These are phyloP conservation scores for Phengaris arion DNA, from an alignment of 2,888 invertebrate genomes.

Conservation along the genomic window DNA sequence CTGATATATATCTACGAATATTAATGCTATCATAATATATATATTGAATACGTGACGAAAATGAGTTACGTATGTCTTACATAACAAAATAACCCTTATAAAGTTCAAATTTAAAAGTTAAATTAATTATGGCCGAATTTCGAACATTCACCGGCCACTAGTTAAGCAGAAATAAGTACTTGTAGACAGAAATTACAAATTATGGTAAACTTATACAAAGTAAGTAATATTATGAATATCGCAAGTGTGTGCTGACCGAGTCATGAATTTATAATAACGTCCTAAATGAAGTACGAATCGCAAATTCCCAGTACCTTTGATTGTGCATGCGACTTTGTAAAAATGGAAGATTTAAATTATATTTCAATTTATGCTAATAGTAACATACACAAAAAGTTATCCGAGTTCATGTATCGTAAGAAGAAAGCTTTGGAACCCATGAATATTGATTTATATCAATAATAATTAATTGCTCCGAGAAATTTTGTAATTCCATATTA, in stretches of 20 bases:
- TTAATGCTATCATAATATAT: too few species aligned
- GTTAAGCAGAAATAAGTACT: too few species aligned
- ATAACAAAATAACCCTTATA: too few species aligned
- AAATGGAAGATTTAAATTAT: neutral
- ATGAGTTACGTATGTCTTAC: too few species aligned
- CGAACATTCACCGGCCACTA: too few species aligned
- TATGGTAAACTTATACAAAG: too few species aligned
- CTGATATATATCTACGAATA: too few species aligned
- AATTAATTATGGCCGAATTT: too few species aligned
- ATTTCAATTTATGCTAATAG: too few species aligned
- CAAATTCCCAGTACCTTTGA: neutral
- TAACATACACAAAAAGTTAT: neutral
- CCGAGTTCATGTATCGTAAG: neutral
- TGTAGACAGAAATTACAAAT: too few species aligned
- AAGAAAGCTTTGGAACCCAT: neutral
- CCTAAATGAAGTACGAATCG: neutral
- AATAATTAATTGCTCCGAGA: neutral
- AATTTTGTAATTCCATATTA: neutral
- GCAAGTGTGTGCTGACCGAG: neutral
- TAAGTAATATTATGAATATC: neutral
- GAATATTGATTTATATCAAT: neutral
- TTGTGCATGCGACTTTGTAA: neutral
- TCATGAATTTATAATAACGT: neutral
- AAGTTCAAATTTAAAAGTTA: too few species aligned
- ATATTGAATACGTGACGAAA: too few species aligned